Evolutionary conservation across 2,113 vertebrate genomes (phyloP).

Genomic region (Nannospalax galili): DNA sequence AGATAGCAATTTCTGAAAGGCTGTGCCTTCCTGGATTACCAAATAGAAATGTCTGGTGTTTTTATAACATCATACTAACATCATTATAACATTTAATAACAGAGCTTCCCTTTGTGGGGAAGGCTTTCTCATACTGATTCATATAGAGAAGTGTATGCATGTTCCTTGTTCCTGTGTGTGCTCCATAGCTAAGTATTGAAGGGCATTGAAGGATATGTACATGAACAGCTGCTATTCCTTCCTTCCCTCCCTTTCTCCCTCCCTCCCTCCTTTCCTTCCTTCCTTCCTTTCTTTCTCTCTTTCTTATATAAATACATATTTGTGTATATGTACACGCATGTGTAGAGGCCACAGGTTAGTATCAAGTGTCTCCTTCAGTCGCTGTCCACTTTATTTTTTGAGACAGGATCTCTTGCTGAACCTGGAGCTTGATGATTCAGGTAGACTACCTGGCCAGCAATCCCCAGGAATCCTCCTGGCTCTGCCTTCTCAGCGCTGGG

Average conservation of each 20-base stretch:
- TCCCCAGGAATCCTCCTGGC: neutral
- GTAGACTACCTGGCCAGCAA: neutral
- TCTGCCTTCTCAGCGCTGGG: neutral
- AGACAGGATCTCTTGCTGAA: neutral
- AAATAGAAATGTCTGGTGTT: neutral
- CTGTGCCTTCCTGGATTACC: conserved; percentile 19
- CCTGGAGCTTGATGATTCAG: neutral
- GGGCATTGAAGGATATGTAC: neutral
- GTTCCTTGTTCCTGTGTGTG: neutral
- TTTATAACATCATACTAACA: neutral
- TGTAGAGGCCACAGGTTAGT: neutral
- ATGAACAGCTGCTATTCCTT: neutral
- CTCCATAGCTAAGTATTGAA: neutral
- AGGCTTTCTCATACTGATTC: neutral
- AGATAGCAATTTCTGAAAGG: neutral
- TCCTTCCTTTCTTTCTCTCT: no score
- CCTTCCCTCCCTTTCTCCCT: neutral
- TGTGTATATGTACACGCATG: no score
- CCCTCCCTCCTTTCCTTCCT: no score
- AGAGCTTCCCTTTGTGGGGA: neutral
- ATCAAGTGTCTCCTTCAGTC: neutral
- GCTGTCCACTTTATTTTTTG: neutral
- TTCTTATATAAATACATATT: no score
- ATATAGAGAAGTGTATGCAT: neutral
- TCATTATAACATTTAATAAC: no score